Evolutionary conservation across 2,113 vertebrate genomes (phyloP), one percentile per base, ranked within the genome.

Genomic region (Vireo altiloquus): DNA sequence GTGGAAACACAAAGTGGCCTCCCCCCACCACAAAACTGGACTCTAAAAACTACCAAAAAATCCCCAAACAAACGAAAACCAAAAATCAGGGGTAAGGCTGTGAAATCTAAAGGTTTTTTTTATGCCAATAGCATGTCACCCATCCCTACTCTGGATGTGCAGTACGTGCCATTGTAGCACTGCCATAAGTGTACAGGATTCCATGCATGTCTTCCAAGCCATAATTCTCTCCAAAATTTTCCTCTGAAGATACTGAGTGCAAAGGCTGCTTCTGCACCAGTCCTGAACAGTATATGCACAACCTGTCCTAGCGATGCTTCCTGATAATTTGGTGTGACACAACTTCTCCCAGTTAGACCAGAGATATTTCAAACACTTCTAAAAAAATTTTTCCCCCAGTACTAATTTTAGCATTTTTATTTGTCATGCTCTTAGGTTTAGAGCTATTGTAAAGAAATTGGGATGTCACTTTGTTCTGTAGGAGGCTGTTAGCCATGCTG

Each of bases 221-320:
- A 76, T 94, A 60, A 95, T 86, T 96, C 91, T 93, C 80, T 94
- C 86, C 85, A 74, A 54, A 91, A 92, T 96, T 63, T 95, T 44
- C n/a, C 75, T 96, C 56, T 87, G 92, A 91, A 82, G 50, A 70
- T 92, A 88, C 77, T 56, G 57, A 92, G 71, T 83, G 72, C 49
- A 81, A 79, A 88, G 94, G 81, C 90, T 92, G 89, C 87, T 96
- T 92, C 89, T 37, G 85, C 80, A 93, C 89, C 95, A 95, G 89
- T 97, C 96, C 95, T 96, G 66, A 97, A 96, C 82, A 85, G 93
- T 94, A 89, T 95, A 94, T 64, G 89, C 88, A 93, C 79, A 92
- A 64, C 88, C 61, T 89, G 90, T 95, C 91, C 68, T 95, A 64
- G 82, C 82, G 89, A 84, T 94, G 89, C 85, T 96, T 96, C 87